Base-by-base conservation (phyloP, 2,888 invertebrate genomes). In the Protophormia terraenovae region DNA sequence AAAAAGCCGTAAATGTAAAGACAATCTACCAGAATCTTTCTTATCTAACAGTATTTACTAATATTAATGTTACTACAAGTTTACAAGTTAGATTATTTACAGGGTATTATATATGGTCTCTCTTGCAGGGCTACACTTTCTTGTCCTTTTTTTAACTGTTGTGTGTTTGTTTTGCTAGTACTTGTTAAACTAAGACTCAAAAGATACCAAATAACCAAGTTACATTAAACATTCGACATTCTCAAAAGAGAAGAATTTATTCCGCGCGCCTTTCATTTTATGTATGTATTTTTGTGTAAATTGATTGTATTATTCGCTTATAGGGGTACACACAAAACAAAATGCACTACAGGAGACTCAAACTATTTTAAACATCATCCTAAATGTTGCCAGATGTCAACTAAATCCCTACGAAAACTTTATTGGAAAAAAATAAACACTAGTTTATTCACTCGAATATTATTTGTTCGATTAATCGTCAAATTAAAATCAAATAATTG, bases 241-340 rank as follows among this genome's bases (percentile, higher is more conserved):
- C 79, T 72, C 55, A 64, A n/a, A 79, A 79, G 78, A 79, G 79
- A n/a, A n/a, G n/a, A 79, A 64, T 62, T 29, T 64, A 27, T 62
- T 53, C 32, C 69, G 78, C 71, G 79, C 53, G 71, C 62, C 69
- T 78, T 77, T 29, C 66, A 29, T 55, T 41, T 12, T 29, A 16
- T 24, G 16, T 19, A 27, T 47, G 35, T 16, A 50, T 35, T 35
- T 53, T 35, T 35, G 75, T 53, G 38, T 38, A 5, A 38, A 53
- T 38, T 14, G 19, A 50, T 35, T 45, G 32, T 47, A 45, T 19
- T 64, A 50, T 78, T 62, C 64, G 22, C 45, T 66, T 71, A 47
- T 50, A 69, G 38, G 78, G 69, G 50, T 78, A 69, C 69, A 78
- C 50, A 47, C 60, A 35, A 60, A 69, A 50, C n/a, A 69, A 50